phyloP scores from a whole-genome alignment of 1,140 invertebrate species.

The Agrilus planipennis region DNA sequence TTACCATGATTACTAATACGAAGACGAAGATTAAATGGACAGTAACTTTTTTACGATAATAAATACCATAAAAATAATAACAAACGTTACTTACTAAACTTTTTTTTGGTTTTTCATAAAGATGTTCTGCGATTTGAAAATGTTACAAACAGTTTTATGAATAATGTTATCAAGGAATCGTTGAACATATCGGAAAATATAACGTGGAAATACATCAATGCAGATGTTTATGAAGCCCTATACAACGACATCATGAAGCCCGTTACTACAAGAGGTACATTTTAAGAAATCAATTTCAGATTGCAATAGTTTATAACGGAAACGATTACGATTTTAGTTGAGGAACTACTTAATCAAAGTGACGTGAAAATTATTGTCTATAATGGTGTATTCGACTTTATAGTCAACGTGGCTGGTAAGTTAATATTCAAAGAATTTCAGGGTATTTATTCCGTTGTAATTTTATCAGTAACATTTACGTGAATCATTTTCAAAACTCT shows the following conservation, averaged over 20 bases:
- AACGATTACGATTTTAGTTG: constrained; percentile 32
- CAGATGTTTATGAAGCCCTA: constrained; percentile 38
- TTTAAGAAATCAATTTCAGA: neutral
- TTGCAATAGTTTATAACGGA: neutral
- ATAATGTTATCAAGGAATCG: constrained; percentile 36
- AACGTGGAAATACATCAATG: constrained; percentile 39
- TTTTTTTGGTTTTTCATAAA: no score
- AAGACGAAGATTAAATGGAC: no score
- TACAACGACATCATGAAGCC: constrained; percentile 45
- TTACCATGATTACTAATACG: no score
- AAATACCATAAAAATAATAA: no score
- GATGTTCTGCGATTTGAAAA: no score
- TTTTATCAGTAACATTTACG: no score
- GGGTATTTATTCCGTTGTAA: no score
- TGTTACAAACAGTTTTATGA: no score
- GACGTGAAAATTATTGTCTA: constrained; percentile 34
- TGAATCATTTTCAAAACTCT: no score
- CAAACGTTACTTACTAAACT: no score
- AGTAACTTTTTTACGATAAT: no score
- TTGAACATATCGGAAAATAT: constrained; percentile 38
- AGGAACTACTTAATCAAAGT: constrained; percentile 34
- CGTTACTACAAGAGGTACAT: constrained; percentile 36
- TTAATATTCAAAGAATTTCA: no score
- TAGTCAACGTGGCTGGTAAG: constrained; percentile 37
- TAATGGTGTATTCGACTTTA: constrained; percentile 37